phyloP scores from a whole-genome alignment of 2,113 vertebrate genomes.

The Calcarius ornatus region DNA sequence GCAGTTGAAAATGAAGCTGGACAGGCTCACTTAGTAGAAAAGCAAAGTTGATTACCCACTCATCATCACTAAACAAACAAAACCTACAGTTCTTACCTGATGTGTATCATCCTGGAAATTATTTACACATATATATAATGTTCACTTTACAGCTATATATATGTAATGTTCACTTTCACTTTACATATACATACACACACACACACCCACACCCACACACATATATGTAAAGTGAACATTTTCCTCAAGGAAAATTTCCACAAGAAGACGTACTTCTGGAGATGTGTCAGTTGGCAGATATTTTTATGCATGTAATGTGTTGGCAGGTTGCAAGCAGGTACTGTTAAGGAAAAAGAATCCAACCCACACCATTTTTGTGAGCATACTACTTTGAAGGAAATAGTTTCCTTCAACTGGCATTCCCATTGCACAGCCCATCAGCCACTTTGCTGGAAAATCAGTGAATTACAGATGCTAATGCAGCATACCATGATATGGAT shows the following conservation, averaged over 20 bases:
- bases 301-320: background rate
- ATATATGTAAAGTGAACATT: background rate
- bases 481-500: background rate
- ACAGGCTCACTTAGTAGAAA: background rate
- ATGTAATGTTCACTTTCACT: background rate
- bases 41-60: accelerated
- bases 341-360: background rate
- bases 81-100: background rate
- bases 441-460: background rate
- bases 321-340: background rate
- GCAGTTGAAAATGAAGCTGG: background rate
- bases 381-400: background rate
- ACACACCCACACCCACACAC: too few species aligned
- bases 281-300: background rate
- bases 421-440: background rate
- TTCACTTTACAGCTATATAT: background rate
- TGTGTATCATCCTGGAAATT: background rate
- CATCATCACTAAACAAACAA: background rate
- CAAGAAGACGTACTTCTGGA: background rate
- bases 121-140: background rate
- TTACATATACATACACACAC: background rate
- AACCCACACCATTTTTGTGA: background rate
- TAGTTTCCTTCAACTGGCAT: background rate
- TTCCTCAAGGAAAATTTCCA: background rate
- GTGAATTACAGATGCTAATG: background rate